Evolutionary conservation across 2,113 vertebrate species (phyloP).

Genomic region (Lycaon pictus): DNA sequence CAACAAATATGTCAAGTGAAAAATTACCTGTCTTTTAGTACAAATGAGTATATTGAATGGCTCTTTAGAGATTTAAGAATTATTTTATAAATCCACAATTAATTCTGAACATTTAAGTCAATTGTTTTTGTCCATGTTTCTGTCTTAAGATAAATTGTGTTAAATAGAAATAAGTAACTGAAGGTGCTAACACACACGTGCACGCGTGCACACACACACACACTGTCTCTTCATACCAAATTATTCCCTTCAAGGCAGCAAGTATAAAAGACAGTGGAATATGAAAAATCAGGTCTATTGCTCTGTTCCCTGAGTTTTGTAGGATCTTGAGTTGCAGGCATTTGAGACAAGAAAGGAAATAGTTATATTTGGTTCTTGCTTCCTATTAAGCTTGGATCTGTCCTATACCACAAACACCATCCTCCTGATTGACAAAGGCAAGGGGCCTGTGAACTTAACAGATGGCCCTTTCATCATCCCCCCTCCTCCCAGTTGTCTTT

Average conservation of each 20-base stretch:
- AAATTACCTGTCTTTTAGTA: slow-evolving; percentile 57
- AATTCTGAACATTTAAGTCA: slow-evolving; percentile 45
- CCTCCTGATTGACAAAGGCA: neutral
- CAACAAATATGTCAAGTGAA: slow-evolving; percentile 53
- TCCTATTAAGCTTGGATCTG: neutral
- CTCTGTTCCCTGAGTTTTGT: neutral
- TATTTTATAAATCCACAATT: slow-evolving; percentile 55
- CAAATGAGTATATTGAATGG: slow-evolving; percentile 61
- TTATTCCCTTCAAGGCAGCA: neutral
- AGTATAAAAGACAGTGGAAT: neutral
- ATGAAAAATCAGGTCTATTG: neutral
- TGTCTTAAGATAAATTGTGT: slow-evolving; percentile 58
- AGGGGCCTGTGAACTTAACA: neutral
- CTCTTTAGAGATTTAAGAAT: slow-evolving; percentile 56
- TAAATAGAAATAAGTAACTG: slow-evolving; percentile 44
- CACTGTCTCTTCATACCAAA: neutral
- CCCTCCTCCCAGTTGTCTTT: neutral
- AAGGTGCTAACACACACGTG: neutral
- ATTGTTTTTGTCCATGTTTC: slow-evolving; percentile 46
- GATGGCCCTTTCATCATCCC: neutral
- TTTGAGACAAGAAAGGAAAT: neutral
- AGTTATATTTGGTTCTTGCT: neutral
- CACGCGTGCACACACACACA: neutral
- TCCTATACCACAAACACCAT: neutral
- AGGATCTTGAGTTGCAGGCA: neutral